A percentile compares a stretch with the other conserved stretches of the same genome.
phyloP scores from a whole-genome alignment of 1,140 invertebrate species.

The Megalonaias nervosa region DNA sequence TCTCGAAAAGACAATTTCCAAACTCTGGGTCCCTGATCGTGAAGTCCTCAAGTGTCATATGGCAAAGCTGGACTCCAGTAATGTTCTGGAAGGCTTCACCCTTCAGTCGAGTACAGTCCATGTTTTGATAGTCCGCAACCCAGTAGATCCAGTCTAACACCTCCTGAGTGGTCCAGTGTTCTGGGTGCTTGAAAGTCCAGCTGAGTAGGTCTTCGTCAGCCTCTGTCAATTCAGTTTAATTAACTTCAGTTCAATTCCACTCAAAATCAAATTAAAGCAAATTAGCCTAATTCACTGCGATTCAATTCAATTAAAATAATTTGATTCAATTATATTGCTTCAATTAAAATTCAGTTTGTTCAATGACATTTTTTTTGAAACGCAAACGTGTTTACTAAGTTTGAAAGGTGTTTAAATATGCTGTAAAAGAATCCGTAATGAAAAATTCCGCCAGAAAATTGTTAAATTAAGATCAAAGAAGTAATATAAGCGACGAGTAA shows the following conservation, averaged over 20 bases:
- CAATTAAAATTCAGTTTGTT: not conserved
- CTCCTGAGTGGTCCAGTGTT: conserved; percentile 56
- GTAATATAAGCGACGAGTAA: no score
- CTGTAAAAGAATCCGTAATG: no score
- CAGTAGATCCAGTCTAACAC: conserved; percentile 62
- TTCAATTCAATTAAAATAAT: not conserved
- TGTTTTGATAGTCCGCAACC: conserved; percentile 39
- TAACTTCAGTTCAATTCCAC: not conserved
- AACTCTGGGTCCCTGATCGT: conserved; percentile 52
- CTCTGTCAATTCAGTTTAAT: not conserved
- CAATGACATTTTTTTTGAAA: not conserved
- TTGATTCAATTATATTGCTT: not conserved
- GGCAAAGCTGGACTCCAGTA: conserved; percentile 56
- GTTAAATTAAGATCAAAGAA: no score
- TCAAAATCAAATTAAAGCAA: not conserved
- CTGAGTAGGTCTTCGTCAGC: conserved; percentile 6
- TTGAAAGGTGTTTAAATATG: no score
- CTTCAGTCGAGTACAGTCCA: conserved; percentile 54
- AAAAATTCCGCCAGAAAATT: no score
- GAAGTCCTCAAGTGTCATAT: conserved; percentile 59
- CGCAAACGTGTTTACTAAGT: not conserved
- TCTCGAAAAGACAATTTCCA: conserved; percentile 52
- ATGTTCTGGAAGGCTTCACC: conserved; percentile 63
- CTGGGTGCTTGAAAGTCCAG: conserved; percentile 60
- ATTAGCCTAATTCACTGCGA: not conserved